Percentiles rank a stretch among this genome's conserved stretches.
Conservation (phyloP, 2,888 invertebrate genomes). For the Eutolmus rufibarbis region DNA sequence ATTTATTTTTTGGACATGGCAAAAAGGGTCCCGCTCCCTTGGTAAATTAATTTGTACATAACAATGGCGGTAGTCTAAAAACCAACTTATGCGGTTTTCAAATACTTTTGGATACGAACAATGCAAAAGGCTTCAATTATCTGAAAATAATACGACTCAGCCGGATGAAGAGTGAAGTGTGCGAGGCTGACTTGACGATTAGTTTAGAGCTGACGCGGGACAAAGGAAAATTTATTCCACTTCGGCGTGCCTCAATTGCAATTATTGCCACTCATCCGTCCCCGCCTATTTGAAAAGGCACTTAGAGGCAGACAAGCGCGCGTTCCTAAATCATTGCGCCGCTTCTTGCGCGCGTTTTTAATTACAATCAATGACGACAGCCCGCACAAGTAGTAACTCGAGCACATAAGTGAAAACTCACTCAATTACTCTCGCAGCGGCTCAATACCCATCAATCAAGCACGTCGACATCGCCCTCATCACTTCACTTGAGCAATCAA, state of each 20-base stretch:
- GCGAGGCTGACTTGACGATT: background rate
- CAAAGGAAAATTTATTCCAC: background rate
- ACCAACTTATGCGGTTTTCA: background rate
- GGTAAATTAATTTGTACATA: background rate
- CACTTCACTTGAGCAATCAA: background rate
- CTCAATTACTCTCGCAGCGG: background rate
- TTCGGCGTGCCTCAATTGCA: background rate
- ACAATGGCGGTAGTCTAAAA: background rate
- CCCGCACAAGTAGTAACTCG: background rate
- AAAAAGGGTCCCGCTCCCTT: background rate
- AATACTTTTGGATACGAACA: background rate
- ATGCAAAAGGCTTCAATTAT: background rate
- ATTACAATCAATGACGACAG: background rate
- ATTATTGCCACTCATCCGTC: background rate
- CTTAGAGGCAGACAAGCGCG: background rate
- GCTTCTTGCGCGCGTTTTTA: background rate
- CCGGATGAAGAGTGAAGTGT: background rate
- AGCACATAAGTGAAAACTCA: background rate
- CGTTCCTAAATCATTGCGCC: background rate
- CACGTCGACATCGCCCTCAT: constrained; percentile 3
- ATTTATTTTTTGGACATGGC: too few species aligned
- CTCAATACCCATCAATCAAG: background rate
- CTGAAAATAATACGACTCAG: background rate
- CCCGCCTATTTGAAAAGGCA: background rate
- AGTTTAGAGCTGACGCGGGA: background rate